Evolutionary conservation across 1,140 invertebrate species (phyloP), one percentile per base, ranked within the genome.

Genomic region (Drosophila melanica): DNA sequence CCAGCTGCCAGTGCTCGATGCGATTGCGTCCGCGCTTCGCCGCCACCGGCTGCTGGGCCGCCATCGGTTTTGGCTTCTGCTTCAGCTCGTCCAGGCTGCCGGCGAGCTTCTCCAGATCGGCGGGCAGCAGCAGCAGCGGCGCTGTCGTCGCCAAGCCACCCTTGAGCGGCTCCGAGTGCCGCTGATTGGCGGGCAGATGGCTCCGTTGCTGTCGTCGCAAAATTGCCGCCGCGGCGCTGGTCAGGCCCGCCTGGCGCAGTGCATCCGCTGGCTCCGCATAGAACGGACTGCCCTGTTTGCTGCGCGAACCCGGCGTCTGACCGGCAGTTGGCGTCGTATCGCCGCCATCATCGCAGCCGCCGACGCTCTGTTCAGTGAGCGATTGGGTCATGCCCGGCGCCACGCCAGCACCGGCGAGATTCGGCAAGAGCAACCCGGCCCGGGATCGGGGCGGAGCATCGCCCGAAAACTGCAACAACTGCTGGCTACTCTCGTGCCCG

Each of bases 241-340:
- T 91, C 47, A 84, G 92, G 74, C 94, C 93, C 35, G 92, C 93
- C 44, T 92, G 90, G 66, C 82, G 81, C 42, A 98, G 93, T 14
- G 97, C 95, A 93, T 98, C 97, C 8, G 97, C 97, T 39, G 97
- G 97, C 92, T 98, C 97, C 2, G 97, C 96, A 91, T 98, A 98
- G 79, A 98, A 97, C 0, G 97, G 97, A 91, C 97, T 98, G 10
- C 95, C 95, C 81, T 96, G 91, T 35, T 92, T 92, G 73, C 89
- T 92, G 20, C 91, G 85, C 9, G 86, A 85, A 1, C 78, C 75
- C 0, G 84, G 81, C 3, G 81, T 90, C 27, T 85, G 78, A 20
- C 60, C 82, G 1, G 91, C 90, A 0, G 90, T 91, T n/a, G 90
- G 90, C 18, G 81, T 90, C 0, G 73, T 90, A 18, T 86, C 79